Conservation (phyloP, 1,140 invertebrate species). For the Hirudo medicinalis region DNA sequence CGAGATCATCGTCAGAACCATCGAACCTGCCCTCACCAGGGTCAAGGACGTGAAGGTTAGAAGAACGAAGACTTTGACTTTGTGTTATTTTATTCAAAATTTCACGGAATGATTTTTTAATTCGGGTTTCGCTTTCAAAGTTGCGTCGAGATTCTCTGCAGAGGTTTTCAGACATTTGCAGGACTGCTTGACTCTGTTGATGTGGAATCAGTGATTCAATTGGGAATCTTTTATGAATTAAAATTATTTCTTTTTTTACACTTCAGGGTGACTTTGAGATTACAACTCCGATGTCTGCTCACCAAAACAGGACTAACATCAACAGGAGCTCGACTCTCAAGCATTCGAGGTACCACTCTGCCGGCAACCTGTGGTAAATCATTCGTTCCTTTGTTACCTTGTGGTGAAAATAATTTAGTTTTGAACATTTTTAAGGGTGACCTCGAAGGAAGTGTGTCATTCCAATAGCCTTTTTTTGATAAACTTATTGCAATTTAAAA, state of each 20-base stretch:
- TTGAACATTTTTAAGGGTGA: too few relatives aligned
- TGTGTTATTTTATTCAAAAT: too few relatives aligned
- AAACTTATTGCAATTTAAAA: too few relatives aligned
- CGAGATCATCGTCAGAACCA: not conserved
- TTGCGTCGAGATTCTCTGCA: too few relatives aligned
- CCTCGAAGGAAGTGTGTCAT: too few relatives aligned
- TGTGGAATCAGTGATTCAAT: not conserved
- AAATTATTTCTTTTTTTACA: not conserved
- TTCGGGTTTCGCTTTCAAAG: too few relatives aligned
- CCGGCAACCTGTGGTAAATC: constrained; percentile 6
- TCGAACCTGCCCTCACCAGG: not conserved
- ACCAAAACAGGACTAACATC: not conserved
- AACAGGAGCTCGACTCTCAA: not conserved
- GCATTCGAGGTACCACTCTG: constrained; percentile 2
- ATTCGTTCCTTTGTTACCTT: not conserved
- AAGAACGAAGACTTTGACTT: not conserved
- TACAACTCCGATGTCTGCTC: not conserved
- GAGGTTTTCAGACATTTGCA: too few relatives aligned
- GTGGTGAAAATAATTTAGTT: too few relatives aligned
- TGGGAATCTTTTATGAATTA: not conserved
- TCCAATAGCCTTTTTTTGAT: too few relatives aligned
- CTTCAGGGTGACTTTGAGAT: not conserved
- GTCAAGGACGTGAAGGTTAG: not conserved
- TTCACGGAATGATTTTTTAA: too few relatives aligned
- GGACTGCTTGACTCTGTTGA: too few relatives aligned